Evolutionary conservation across 1,140 invertebrate genomes (phyloP).

Genomic region (Saccostrea cuccullata): DNA sequence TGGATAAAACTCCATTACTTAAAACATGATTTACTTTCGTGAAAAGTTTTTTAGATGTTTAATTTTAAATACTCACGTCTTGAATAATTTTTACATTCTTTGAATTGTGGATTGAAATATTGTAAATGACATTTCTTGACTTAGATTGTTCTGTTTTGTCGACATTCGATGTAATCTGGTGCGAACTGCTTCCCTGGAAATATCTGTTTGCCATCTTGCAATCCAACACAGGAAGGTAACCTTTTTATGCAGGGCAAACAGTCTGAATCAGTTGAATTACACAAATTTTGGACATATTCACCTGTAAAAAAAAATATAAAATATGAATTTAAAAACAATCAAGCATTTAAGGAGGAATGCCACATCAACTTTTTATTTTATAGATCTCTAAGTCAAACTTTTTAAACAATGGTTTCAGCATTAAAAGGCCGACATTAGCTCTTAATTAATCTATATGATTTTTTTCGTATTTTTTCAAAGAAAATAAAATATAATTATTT

Average conservation of each 20-base stretch:
- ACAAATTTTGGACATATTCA: slow-evolving; percentile 61
- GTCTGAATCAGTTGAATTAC: slow-evolving; percentile 42
- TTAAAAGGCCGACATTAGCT: too few relatives aligned
- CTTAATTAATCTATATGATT: too few relatives aligned
- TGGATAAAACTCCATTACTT: too few relatives aligned
- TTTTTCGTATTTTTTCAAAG: too few relatives aligned
- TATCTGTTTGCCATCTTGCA: slow-evolving; percentile 55
- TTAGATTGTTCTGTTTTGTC: slow-evolving; percentile 54
- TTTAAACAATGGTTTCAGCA: too few relatives aligned
- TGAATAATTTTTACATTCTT: slow-evolving; percentile 48
- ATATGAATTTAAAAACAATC: neutral
- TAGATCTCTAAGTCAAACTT: too few relatives aligned
- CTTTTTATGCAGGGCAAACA: slow-evolving; percentile 55
- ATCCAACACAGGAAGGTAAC: slow-evolving; percentile 56
- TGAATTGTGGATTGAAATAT: slow-evolving; percentile 54
- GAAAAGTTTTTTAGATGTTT: too few relatives aligned
- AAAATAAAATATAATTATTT: too few relatives aligned
- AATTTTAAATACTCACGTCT: slow-evolving; percentile 7
- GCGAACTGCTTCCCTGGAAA: slow-evolving; percentile 51
- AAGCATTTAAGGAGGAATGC: too few relatives aligned
- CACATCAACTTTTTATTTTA: too few relatives aligned
- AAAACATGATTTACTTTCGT: too few relatives aligned
- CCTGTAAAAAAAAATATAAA: slow-evolving; percentile 30
- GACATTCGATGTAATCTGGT: slow-evolving; percentile 55
- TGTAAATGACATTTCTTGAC: slow-evolving; percentile 51